Evolutionary conservation across 2,797 vertebrate species (phyloP), one percentile per base, ranked within the genome.

Genomic region (Lepilemur ruficaudatus): DNA sequence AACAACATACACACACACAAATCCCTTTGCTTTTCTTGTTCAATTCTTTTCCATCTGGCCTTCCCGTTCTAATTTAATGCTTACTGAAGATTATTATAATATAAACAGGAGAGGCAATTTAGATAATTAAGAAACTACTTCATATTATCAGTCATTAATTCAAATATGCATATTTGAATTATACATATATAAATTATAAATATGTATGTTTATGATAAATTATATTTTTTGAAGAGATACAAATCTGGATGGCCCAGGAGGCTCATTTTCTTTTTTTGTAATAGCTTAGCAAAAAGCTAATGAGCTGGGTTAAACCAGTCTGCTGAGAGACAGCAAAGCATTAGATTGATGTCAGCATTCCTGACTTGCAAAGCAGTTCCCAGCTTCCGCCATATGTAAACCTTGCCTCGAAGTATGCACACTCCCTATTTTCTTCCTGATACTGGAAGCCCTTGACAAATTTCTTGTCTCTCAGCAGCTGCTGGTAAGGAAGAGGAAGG

Each of bases 71-170:
- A 76, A 59, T 85, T 91, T 86, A 69, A 67, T 78, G 5, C 73
- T 82, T 67, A 73, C 55, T 41, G 43, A 48, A 25, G 18, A 52
- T 67, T 89, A 81, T 59, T 41, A 32, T 41, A 52, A 15, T 50
- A 55, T 55, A 38, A 86, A 46, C 85, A 73, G 5, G 7, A 67
- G 18, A 63, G 13, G 72, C 2, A 85, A 55, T 85, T 91, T 86
- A 89, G 30, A 55, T 76, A 86, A 72, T 91, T 46, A 87, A 91
- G 32, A n/a, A 94, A 93, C 83, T 23, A 63, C 9, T 93, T 88
- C 18, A 0, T 32, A 30, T 9, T 43, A 61, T 12, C 9, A 69
- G 23, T 14, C 23, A 91, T 41, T 50, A 70, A 67, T 81, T 70
- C 41, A 91, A 80, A 88, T 70, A 43, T 72, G 11, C 11, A 78